These are phyloP conservation scores for Asobara japonica DNA, from an alignment of 1,140 invertebrate genomes.

Conservation along the genomic window DNA sequence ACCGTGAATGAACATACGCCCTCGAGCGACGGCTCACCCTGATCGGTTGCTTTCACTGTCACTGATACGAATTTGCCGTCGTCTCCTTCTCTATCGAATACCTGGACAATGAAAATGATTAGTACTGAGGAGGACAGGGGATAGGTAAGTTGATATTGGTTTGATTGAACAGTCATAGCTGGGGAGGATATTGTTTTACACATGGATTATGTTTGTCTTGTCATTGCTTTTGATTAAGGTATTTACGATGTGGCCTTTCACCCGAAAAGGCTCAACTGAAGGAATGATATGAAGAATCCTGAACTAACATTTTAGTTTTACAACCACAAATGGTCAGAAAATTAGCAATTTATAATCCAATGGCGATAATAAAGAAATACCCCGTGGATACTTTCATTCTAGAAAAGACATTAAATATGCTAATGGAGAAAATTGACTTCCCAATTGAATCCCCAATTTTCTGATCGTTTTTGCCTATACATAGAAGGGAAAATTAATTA, in stretches of 20 bases:
- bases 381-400: too few species aligned
- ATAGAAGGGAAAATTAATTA: background rate
- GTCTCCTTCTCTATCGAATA: constrained; percentile 94
- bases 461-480: too few species aligned
- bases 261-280: too few species aligned
- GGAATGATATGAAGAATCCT: background rate
- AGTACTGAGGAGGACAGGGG: background rate
- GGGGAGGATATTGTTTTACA: background rate
- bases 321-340: background rate
- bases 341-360: background rate
- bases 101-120: constrained; percentile 61
- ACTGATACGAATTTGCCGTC: constrained; percentile 96
- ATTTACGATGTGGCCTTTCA: too few species aligned
- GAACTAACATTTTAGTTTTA: background rate
- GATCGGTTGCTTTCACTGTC: constrained; percentile 95
- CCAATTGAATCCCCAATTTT: too few species aligned
- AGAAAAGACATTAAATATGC: too few species aligned
- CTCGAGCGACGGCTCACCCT: constrained; percentile 93
- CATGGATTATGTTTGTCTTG: too few species aligned
- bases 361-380: background rate
- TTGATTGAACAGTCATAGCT: background rate
- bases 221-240: too few species aligned
- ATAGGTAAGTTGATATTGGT: background rate
- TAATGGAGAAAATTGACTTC: too few species aligned
- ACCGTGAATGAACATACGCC: constrained; percentile 96